Evolutionary conservation across 2,888 invertebrate genomes (phyloP).

Genomic region (Linnaemya tessellans): DNA sequence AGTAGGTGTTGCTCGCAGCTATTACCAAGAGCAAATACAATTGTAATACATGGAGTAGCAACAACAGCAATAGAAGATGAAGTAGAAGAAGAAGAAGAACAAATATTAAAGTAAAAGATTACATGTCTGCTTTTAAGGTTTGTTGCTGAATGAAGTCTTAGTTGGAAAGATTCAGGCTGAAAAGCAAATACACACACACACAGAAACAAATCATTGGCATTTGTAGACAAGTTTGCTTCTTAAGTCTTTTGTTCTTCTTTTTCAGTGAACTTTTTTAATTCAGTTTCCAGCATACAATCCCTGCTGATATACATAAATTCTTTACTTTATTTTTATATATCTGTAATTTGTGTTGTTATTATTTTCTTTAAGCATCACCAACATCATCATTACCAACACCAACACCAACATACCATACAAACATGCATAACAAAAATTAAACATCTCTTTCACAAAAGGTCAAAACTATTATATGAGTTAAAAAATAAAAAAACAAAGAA

Average conservation of each 20-base stretch:
- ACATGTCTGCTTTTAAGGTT: slow-evolving; percentile 73
- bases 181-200: slow-evolving; percentile 9
- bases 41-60: background rate
- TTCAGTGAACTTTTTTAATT: slow-evolving; percentile 51
- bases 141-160: slow-evolving; percentile 78
- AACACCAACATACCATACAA: background rate
- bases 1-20: slow-evolving; percentile 47
- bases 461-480: slow-evolving; percentile 43
- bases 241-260: slow-evolving; percentile 59
- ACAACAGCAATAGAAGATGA: slow-evolving; percentile 15
- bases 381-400: slow-evolving; percentile 42
- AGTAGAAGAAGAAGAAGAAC: slow-evolving; percentile 1
- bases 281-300: slow-evolving; percentile 40
- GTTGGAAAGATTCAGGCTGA: slow-evolving; percentile 70
- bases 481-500: slow-evolving; percentile 41
- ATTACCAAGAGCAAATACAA: slow-evolving; percentile 36
- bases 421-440: background rate
- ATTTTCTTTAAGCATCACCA: slow-evolving; percentile 37
- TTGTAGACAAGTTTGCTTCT: slow-evolving; percentile 56
- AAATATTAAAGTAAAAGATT: slow-evolving; percentile 63
- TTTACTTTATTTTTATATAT: slow-evolving; percentile 32
- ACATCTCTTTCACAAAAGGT: slow-evolving; percentile 60
- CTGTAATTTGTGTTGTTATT: slow-evolving; percentile 8
- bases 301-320: slow-evolving; percentile 11
- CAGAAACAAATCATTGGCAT: slow-evolving; percentile 25